These are phyloP conservation scores for Hoplodrina ambigua DNA, from an alignment of 2,888 invertebrate genomes.

Conservation along the genomic window DNA sequence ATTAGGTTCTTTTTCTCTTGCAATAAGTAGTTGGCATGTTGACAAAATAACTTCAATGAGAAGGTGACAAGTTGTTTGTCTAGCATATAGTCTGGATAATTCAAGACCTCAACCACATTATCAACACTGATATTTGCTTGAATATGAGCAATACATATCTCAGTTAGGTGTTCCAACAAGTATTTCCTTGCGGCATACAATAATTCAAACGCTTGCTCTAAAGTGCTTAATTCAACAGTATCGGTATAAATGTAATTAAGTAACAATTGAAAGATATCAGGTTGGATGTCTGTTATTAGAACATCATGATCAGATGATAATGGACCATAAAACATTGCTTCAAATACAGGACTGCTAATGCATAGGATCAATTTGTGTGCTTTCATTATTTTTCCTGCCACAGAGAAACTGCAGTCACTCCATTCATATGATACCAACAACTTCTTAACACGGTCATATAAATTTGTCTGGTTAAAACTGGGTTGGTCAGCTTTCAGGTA, in stretches of 20 bases:
- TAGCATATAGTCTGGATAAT: slow-evolving; percentile 91
- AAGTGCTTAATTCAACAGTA: slow-evolving; percentile 87
- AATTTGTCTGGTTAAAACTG: slow-evolving; percentile 72
- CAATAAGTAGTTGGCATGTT: slow-evolving; percentile 89
- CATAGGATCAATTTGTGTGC: slow-evolving; percentile 92
- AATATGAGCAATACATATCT: slow-evolving; percentile 89
- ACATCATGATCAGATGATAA: slow-evolving; percentile 88
- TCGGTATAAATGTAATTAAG: slow-evolving; percentile 92
- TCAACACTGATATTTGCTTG: slow-evolving; percentile 89
- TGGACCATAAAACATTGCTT: slow-evolving; percentile 92
- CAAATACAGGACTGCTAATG: slow-evolving; percentile 92
- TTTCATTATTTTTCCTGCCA: slow-evolving; percentile 87
- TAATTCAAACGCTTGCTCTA: slow-evolving; percentile 91
- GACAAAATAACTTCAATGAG: slow-evolving; percentile 89
- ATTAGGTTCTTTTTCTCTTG: slow-evolving; percentile 86
- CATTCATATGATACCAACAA: slow-evolving; percentile 87
- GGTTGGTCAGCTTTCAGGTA: slow-evolving; percentile 74
- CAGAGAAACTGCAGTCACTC: slow-evolving; percentile 91
- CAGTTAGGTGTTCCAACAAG: slow-evolving; percentile 88
- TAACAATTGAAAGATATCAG: slow-evolving; percentile 91
- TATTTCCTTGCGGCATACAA: slow-evolving; percentile 93
- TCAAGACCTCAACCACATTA: slow-evolving; percentile 90
- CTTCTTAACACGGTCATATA: slow-evolving; percentile 87
- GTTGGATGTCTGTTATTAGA: slow-evolving; percentile 90
- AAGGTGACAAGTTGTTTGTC: slow-evolving; percentile 87